A percentile compares a stretch with the other conserved stretches of the same genome.
Evolutionary conservation across 2,888 invertebrate species (phyloP).

Genomic region (Sesamia inferens): DNA sequence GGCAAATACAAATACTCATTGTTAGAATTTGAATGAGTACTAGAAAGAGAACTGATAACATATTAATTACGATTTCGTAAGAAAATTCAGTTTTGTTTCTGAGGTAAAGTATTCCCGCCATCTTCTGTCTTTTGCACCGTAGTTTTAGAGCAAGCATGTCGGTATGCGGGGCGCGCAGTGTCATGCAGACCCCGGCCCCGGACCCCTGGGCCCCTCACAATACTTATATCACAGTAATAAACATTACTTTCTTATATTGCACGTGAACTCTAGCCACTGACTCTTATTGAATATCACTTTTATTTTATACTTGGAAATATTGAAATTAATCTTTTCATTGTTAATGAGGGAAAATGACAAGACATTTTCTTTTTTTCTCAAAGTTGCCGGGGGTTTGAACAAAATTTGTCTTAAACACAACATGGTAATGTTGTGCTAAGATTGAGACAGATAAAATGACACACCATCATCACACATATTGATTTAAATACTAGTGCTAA

Average conservation of each 20-base stretch:
- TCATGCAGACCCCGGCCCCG: constrained; percentile 30
- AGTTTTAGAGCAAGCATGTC: constrained; percentile 43
- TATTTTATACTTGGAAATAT: neutral
- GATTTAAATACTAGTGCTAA: too few relatives aligned
- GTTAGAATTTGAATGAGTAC: neutral
- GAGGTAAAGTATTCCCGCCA: constrained; percentile 9
- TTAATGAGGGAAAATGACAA: neutral
- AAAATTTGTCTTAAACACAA: too few relatives aligned
- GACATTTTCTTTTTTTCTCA: neutral
- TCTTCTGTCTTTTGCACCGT: constrained; percentile 10
- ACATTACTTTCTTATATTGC: constrained; percentile 54
- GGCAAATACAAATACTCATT: neutral
- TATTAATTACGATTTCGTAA: neutral
- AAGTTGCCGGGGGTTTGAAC: neutral
- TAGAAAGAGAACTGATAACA: neutral
- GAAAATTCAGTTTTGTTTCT: neutral
- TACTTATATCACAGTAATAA: constrained; percentile 64
- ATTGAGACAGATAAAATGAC: too few relatives aligned
- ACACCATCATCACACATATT: too few relatives aligned
- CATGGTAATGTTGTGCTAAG: too few relatives aligned
- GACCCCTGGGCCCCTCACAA: constrained; percentile 14
- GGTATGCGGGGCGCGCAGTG: constrained; percentile 57
- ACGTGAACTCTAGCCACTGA: constrained; percentile 21
- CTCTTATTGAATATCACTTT: constrained; percentile 50
- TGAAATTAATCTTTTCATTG: neutral